Conservation (phyloP, 2,888 invertebrate species). For the Notodonta dromedarius region DNA sequence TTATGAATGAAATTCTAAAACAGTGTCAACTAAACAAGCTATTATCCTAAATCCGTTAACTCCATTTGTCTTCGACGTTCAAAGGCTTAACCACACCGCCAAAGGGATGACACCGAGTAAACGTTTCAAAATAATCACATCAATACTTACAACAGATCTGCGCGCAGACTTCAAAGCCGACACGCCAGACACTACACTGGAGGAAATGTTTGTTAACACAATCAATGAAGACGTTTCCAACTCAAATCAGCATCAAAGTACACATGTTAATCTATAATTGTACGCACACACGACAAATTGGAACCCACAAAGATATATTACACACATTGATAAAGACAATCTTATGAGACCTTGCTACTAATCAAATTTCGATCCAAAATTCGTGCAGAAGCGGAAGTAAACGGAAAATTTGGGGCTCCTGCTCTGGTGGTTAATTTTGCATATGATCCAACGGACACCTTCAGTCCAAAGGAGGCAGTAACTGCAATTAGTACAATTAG, state of each 20-base stretch:
- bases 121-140: slow-evolving; percentile 47
- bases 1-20: too few relatives aligned
- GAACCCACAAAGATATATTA: neutral
- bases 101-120: slow-evolving; percentile 42
- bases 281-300: slow-evolving; percentile 17
- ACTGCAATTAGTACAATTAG: slow-evolving; percentile 77
- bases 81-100: slow-evolving; percentile 35
- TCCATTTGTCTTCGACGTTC: slow-evolving; percentile 36
- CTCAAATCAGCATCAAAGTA: slow-evolving; percentile 46
- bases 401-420: slow-evolving; percentile 34
- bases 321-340: slow-evolving; percentile 15
- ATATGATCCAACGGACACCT: slow-evolving; percentile 58
- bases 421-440: slow-evolving; percentile 30
- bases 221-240: slow-evolving; percentile 64
- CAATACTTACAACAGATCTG: slow-evolving; percentile 44
- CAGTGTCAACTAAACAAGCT: too few relatives aligned
- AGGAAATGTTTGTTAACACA: slow-evolving; percentile 72
- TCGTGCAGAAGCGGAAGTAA: slow-evolving; percentile 18
- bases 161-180: slow-evolving; percentile 71
- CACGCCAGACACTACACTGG: slow-evolving; percentile 52
- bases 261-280: slow-evolving; percentile 38
- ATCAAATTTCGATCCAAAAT: neutral
- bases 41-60: slow-evolving; percentile 35
- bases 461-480: slow-evolving; percentile 72
- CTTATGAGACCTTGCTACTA: slow-evolving; percentile 22